Percentiles rank a stretch among this genome's conserved stretches.
Evolutionary conservation across 1,140 invertebrate species (phyloP).

Genomic region (Drosophila malerkotliana): DNA sequence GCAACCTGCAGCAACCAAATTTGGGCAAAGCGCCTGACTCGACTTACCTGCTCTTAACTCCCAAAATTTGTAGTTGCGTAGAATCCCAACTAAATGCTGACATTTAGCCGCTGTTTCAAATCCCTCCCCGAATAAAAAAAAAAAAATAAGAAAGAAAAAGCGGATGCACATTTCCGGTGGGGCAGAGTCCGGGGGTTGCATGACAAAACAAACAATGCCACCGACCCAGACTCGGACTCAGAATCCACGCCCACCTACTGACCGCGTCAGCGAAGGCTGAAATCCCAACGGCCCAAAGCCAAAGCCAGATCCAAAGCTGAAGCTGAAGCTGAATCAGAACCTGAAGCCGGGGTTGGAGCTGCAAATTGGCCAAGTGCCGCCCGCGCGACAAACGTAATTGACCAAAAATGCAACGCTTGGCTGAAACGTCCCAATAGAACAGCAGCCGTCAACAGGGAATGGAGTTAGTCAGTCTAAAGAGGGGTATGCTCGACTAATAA

Average conservation of each 20-base stretch:
- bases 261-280: conserved; percentile 24
- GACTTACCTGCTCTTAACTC: conserved; percentile 54
- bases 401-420: conserved; percentile 76
- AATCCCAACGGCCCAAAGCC: conserved; percentile 23
- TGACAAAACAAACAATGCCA: conserved; percentile 55
- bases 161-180: conserved; percentile 72
- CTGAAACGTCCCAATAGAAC: conserved; percentile 47
- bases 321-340: background rate
- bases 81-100: conserved; percentile 54
- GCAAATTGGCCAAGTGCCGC: conserved; percentile 43
- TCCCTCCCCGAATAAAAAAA: background rate
- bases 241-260: conserved; percentile 56
- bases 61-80: conserved; percentile 40
- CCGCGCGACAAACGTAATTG: conserved; percentile 75
- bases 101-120: conserved; percentile 35
- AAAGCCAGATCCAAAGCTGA: background rate
- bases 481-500: background rate
- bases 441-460: conserved; percentile 18
- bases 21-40: conserved; percentile 48
- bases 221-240: conserved; percentile 7
- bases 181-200: conserved; percentile 39
- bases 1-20: conserved; percentile 50
- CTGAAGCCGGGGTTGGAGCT: conserved; percentile 4
- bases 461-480: background rate
- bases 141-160: conserved; percentile 29